Evolutionary conservation across 2,888 invertebrate genomes (phyloP).

Genomic region (Pandemis heparana): DNA sequence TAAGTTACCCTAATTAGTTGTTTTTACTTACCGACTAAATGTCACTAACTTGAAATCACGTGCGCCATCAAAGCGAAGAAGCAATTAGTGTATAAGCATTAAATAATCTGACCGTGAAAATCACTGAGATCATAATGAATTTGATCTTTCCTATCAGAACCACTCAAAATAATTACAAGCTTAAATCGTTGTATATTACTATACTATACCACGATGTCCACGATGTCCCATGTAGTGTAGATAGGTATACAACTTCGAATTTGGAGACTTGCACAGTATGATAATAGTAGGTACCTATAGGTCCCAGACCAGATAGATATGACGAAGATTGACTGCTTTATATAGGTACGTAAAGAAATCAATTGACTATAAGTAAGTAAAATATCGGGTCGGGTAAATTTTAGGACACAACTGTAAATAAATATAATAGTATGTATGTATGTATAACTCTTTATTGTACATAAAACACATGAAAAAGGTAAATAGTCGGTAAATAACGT

Average conservation of each 20-base stretch:
- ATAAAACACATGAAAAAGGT: no score
- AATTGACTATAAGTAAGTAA: no score
- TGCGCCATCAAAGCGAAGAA: background rate
- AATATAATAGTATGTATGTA: no score
- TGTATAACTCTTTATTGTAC: no score
- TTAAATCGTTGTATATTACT: background rate
- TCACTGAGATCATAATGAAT: constrained; percentile 4
- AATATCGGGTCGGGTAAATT: no score
- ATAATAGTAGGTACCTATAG: no score
- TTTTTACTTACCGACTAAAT: background rate
- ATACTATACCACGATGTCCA: background rate
- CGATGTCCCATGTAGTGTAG: no score
- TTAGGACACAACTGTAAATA: no score
- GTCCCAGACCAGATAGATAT: no score
- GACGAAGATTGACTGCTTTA: no score
- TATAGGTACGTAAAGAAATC: no score
- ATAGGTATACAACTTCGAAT: background rate
- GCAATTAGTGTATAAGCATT: constrained; percentile 2
- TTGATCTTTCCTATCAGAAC: constrained; percentile 15
- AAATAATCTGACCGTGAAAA: constrained; percentile 7
- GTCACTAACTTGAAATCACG: background rate
- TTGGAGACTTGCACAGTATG: background rate
- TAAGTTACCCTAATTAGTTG: background rate
- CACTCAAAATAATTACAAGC: constrained; percentile 12
- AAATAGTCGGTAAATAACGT: no score